Base-by-base conservation (phyloP, 2,888 invertebrate genomes). In the Scaptomyza parva region DNA sequence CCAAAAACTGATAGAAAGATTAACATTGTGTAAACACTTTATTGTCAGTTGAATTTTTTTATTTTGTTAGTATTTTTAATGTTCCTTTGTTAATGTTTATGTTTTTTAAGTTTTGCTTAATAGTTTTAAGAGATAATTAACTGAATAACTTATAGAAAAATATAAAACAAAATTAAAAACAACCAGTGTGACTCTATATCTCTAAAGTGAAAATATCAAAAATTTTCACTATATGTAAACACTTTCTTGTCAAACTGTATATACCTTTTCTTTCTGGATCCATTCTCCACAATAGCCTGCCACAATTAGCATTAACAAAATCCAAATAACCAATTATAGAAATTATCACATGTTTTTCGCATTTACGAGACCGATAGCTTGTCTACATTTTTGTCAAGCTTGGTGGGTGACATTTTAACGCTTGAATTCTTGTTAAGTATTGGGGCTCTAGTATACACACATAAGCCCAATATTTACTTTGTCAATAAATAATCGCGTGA, bases 401-500 rank as follows among this genome's bases (percentile, higher is more conserved):
- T 68, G 33, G 44, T 50, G 51, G 54, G 26, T 35, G 51, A 22
- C 33, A 11, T 17, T 40, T 22, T 45, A 18, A 55, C 53, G 67
- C 68, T 66, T 53, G 37, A 67, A 41, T 73, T 68, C 66, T 74
- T 61, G 47, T 48, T 28, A 40, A 41, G 20, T 51, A 35, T 28
- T 17, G 24, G 12, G 22, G n/a, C 39, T 40, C 12, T 37, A 37
- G 35, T 61, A 33, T 52, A 20, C n/a, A n/a, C n/a, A n/a, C n/a
- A n/a, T 48, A 44, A 44, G 52, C 41, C 53, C 59, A 60, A 72
- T 57, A 57, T 68, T 44, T 44, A 39, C 30, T 37, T 33, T 26
- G 9, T 53, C 33, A 33, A 57, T 50, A 58, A 51, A 54, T 52
- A 44, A 54, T 71, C 77, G 59, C 72, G 66, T 71, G 76, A 43